Percentiles rank a stretch among this genome's conserved stretches.
Evolutionary conservation across 2,888 invertebrate species (phyloP).

Genomic region (Corbicula japonica): DNA sequence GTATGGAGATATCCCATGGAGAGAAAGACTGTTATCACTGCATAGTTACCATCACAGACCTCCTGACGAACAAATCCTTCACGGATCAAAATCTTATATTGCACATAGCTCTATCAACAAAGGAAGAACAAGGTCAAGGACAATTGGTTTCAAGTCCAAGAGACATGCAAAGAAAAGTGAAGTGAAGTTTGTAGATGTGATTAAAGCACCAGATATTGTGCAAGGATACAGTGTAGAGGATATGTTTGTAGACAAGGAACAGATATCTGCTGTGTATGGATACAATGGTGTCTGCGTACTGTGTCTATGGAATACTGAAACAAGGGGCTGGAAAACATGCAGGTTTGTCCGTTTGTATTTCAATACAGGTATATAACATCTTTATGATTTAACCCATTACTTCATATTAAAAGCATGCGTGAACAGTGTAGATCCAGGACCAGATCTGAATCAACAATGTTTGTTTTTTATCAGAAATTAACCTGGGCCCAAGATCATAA

Average conservation of each 20-base stretch:
- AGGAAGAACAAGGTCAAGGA: too few species aligned
- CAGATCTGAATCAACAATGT: too few species aligned
- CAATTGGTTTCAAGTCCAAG: background rate
- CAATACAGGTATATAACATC: too few species aligned
- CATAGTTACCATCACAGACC: constrained; percentile 17
- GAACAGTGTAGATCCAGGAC: too few species aligned
- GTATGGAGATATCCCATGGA: constrained; percentile 70
- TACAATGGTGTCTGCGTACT: constrained; percentile 57
- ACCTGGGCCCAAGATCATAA: too few species aligned
- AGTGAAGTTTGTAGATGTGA: background rate
- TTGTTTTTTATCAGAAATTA: too few species aligned
- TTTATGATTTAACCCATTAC: too few species aligned
- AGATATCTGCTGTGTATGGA: constrained; percentile 43
- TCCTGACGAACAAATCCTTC: background rate
- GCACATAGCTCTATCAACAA: too few species aligned
- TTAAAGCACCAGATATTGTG: constrained; percentile 41
- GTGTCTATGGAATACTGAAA: constrained; percentile 50
- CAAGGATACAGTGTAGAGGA: constrained; percentile 59
- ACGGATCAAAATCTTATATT: too few species aligned
- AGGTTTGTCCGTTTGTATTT: too few species aligned
- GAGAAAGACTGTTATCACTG: constrained; percentile 59
- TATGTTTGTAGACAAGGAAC: constrained; percentile 27
- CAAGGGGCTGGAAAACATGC: constrained; percentile 40
- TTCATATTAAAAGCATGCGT: too few species aligned
- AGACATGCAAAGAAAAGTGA: constrained; percentile 1